phyloP scores from a whole-genome alignment of 2,797 vertebrate species.

The Chlorospingus flavigularis region DNA sequence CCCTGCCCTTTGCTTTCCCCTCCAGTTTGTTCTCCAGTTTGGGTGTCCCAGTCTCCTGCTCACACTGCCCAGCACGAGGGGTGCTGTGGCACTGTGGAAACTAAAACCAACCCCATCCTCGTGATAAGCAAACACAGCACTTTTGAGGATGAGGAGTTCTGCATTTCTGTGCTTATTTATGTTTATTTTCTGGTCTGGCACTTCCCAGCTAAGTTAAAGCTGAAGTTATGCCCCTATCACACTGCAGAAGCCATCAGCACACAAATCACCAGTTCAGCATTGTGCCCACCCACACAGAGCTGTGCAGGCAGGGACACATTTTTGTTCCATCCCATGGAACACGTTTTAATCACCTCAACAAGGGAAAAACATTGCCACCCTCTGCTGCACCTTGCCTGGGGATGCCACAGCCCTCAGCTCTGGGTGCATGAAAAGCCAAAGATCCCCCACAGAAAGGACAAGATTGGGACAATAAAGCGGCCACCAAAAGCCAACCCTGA shows the following conservation, averaged over 20 bases:
- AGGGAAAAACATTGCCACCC: not conserved
- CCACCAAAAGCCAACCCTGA: not conserved
- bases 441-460: not conserved
- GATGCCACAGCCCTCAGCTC: not conserved
- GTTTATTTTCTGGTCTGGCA: not conserved
- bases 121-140: accelerated
- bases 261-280: not conserved
- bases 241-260: not conserved
- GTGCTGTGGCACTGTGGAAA: accelerated
- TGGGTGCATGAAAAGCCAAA: not conserved
- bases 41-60: not conserved
- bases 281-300: not conserved
- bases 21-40: not conserved
- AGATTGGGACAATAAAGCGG: not conserved
- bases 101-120: not conserved
- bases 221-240: not conserved
- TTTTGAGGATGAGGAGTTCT: not conserved
- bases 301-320: too few relatives aligned
- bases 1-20: not conserved
- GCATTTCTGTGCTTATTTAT: not conserved
- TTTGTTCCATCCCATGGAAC: not conserved
- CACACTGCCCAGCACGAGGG: not conserved
- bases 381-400: not conserved
- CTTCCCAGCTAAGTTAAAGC: not conserved
- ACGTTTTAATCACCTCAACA: not conserved